Evolutionary conservation across 2,888 invertebrate genomes (phyloP).

Genomic region (Nemotelus nigrinus): DNA sequence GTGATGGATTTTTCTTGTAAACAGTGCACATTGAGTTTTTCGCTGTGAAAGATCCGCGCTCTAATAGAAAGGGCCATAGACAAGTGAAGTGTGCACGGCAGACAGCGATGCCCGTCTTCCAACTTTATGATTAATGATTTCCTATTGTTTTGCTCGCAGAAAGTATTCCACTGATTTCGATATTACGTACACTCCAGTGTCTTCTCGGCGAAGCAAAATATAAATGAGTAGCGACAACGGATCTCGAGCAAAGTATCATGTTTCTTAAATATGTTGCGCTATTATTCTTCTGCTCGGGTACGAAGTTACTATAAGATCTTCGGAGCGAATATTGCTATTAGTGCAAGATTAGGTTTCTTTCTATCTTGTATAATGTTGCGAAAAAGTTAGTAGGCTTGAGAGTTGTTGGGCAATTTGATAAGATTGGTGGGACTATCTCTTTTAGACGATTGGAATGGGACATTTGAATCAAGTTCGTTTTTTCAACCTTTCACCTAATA

Average conservation of each 20-base stretch:
- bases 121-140: conserved; percentile 41
- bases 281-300: neutral
- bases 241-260: neutral
- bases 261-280: conserved; percentile 26
- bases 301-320: too few relatives aligned
- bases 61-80: neutral
- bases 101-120: conserved; percentile 2
- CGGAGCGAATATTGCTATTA: too few relatives aligned
- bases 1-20: conserved; percentile 24
- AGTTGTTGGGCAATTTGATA: too few relatives aligned
- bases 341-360: too few relatives aligned
- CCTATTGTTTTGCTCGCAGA: conserved; percentile 35
- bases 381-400: too few relatives aligned
- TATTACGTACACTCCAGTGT: neutral
- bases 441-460: too few relatives aligned
- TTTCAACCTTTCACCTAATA: too few relatives aligned
- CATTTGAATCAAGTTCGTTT: too few relatives aligned
- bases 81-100: neutral
- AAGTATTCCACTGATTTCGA: conserved; percentile 26
- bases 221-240: neutral
- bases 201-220: neutral
- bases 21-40: conserved; percentile 1
- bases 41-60: neutral
- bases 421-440: too few relatives aligned
- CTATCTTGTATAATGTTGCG: too few relatives aligned